A percentile compares a stretch with the other conserved stretches of the same genome.
Evolutionary conservation across 2,888 invertebrate genomes (phyloP).

Genomic region (Alviniconcha strummeri): DNA sequence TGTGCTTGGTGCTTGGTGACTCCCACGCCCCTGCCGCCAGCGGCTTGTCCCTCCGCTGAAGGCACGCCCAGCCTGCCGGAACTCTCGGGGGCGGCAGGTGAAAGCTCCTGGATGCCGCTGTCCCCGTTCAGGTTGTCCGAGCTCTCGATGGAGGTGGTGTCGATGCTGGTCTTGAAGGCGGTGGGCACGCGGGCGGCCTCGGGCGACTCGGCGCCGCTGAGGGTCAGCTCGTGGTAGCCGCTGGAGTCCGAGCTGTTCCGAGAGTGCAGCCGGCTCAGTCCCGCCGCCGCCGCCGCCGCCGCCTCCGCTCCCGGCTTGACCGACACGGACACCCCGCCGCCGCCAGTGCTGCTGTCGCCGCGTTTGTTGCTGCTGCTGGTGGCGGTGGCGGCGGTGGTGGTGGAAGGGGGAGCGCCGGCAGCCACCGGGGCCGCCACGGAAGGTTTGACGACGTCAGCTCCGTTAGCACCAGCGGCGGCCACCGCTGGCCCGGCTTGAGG

Average conservation of each 20-base stretch:
- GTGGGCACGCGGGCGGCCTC: slow-evolving; percentile 47
- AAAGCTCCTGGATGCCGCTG: slow-evolving; percentile 53
- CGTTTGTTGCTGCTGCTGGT: slow-evolving; percentile 37
- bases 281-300: slow-evolving; percentile 27
- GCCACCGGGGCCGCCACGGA: background rate
- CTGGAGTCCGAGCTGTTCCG: slow-evolving; percentile 84
- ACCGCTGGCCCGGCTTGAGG: slow-evolving; percentile 40
- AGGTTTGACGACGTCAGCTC: background rate
- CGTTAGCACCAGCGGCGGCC: background rate
- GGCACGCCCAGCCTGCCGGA: background rate
- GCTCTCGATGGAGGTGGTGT: slow-evolving; percentile 61
- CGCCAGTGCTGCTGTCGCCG: background rate
- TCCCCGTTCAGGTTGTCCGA: slow-evolving; percentile 57
- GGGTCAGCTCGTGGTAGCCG: slow-evolving; percentile 83
- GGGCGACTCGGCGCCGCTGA: slow-evolving; percentile 70
- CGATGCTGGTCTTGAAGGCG: slow-evolving; percentile 55
- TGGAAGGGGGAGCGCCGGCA: slow-evolving; percentile 30
- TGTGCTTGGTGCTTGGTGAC: slow-evolving; percentile 14
- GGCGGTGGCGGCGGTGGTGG: slow-evolving; percentile 59
- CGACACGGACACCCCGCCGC: slow-evolving; percentile 43
- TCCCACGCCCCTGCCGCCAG: background rate
- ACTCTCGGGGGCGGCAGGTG: slow-evolving; percentile 28
- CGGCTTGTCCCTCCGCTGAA: background rate
- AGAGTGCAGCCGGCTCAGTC: slow-evolving; percentile 75
- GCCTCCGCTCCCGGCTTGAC: slow-evolving; percentile 39